A percentile compares a stretch with the other conserved stretches of the same genome.
phyloP scores from a whole-genome alignment of 2,797 vertebrate genomes.

The Limnodromus scolopaceus region DNA sequence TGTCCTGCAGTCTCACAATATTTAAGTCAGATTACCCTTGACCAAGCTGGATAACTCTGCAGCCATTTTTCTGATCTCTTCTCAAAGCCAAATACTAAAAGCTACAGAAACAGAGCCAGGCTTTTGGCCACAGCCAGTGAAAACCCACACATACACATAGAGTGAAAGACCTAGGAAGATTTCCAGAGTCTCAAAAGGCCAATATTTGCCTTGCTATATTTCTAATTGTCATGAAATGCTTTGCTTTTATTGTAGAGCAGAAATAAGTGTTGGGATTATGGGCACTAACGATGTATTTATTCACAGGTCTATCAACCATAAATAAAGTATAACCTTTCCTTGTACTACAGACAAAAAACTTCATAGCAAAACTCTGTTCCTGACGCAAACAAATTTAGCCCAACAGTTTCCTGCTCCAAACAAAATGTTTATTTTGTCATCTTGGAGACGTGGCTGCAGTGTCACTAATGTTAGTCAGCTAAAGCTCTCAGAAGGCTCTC shows the following conservation, averaged over 20 bases:
- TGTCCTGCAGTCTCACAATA: background rate
- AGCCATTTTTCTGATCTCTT: background rate
- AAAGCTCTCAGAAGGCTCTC: background rate
- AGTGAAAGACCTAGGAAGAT: background rate
- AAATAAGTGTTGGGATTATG: constrained; percentile 34
- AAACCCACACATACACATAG: background rate
- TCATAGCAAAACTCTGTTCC: background rate
- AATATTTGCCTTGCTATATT: background rate
- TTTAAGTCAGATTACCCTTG: background rate
- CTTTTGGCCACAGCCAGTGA: background rate
- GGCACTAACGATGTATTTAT: constrained; percentile 34
- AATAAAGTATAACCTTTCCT: constrained; percentile 22
- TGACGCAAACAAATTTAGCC: background rate
- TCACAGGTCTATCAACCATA: background rate
- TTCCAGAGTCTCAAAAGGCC: background rate
- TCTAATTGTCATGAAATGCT: constrained; percentile 30
- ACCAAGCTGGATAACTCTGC: background rate
- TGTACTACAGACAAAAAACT: background rate
- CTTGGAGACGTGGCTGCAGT: background rate
- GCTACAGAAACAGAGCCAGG: background rate
- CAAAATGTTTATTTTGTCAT: background rate
- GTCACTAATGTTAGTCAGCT: background rate
- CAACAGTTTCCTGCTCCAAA: background rate
- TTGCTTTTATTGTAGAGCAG: background rate
- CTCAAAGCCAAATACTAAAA: background rate